Percentiles rank a stretch among this genome's conserved stretches.
phyloP scores from a whole-genome alignment of 2,113 vertebrate species.

The Neolamprologus ventralis region DNA sequence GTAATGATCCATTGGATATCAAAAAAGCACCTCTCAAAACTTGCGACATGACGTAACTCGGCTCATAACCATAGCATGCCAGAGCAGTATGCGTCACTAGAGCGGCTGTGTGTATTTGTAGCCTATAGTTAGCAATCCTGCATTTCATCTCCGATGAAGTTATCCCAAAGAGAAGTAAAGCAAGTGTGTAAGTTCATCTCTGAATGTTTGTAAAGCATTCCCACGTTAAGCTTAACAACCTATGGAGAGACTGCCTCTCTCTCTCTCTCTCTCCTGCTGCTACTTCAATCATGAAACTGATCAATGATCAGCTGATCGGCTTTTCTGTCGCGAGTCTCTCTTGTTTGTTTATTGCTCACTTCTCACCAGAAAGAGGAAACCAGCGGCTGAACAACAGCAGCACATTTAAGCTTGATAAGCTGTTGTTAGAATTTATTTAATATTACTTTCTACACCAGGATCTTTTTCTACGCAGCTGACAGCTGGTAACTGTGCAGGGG shows the following conservation, averaged over 20 bases:
- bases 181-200: background rate
- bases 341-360: rapidly evolving
- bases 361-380: rapidly evolving
- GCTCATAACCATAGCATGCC: rapidly evolving
- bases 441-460: rapidly evolving
- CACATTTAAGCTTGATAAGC: rapidly evolving
- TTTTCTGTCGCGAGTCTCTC: rapidly evolving
- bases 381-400: rapidly evolving
- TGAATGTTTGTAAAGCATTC: rapidly evolving
- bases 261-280: rapidly evolving
- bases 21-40: background rate
- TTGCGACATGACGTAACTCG: rapidly evolving
- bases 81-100: background rate
- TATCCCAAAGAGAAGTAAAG: rapidly evolving
- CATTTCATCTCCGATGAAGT: rapidly evolving
- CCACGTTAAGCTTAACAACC: rapidly evolving
- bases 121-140: rapidly evolving
- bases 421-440: background rate
- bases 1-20: background rate
- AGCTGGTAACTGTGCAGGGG: too few relatives aligned
- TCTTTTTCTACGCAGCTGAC: rapidly evolving
- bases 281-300: background rate
- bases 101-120: rapidly evolving
- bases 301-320: rapidly evolving
- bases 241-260: rapidly evolving